Base-by-base conservation (phyloP, 2,888 invertebrate species). In the Linnaemya vulpina region DNA sequence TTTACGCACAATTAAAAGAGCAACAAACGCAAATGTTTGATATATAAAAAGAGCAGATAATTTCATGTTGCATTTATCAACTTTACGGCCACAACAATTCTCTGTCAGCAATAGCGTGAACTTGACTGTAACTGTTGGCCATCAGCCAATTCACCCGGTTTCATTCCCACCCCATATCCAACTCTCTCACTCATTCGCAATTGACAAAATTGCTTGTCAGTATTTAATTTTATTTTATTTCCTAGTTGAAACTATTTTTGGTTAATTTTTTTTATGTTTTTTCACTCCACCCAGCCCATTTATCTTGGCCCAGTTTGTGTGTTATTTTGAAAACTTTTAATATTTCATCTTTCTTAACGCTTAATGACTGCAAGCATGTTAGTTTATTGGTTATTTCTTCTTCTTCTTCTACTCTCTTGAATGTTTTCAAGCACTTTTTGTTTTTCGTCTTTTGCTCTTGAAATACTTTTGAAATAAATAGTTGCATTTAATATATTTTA, bases 41-140 rank as follows among this genome's bases (percentile, higher is more conserved):
- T 53, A 58, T 70, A 74, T 38, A 53, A 25, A 62, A 76, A 55
- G n/a, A 38, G 55, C 65, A 71, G 30, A 79, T 40, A 79, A 74
- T 74, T 79, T 79, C 46, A 75, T 58, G 83, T 74, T 58, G 63
- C 79, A 75, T 75, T 73, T 25, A 77, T 77, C 67, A 77, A 68
- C 58, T 67, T 53, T 43, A 76, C 55, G 30, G 46, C 11, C 55
- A 46, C 20, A 20, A 51, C 1, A 43, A 30, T 73, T 13, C 13
- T 43, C 1, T 53, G 17, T 51, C 5, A 25, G 17, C 17, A 43
- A 11, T 25, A n/a, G 38, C 20, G 35, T 15, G 13, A 46, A 11
- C 8, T 30, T 30, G 30, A 51, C 51, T 53, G 25, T 17, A 43
- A 43, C 43, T 58, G 11, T 70, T 38, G 53, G 13, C 53, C 53